phyloP scores from a whole-genome alignment of 2,113 vertebrate genomes.

The Sinocyclocheilus grahami region DNA sequence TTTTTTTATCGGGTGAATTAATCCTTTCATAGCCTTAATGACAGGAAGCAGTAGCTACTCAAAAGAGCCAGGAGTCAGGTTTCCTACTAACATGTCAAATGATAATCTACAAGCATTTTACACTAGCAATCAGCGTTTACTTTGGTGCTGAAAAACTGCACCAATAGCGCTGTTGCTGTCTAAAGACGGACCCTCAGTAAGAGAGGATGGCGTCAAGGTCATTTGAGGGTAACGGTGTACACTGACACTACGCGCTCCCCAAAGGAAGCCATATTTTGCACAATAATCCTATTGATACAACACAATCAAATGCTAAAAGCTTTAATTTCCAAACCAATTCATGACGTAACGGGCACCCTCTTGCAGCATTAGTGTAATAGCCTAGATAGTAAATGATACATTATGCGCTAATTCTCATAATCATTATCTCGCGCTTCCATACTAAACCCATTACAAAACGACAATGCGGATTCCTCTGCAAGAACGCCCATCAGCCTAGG shows the following conservation, averaged over 20 bases:
- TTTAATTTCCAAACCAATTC: not conserved
- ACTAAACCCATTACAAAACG: not conserved
- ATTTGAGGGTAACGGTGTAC: slow-evolving; percentile 47
- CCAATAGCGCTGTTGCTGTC: not conserved
- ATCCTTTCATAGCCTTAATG: not conserved
- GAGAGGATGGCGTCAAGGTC: slow-evolving; percentile 54
- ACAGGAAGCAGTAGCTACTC: not conserved
- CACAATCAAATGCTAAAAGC: not conserved
- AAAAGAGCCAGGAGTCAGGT: not conserved
- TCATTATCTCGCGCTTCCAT: too few relatives aligned
- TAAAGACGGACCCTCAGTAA: not conserved
- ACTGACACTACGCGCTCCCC: slow-evolving; percentile 2
- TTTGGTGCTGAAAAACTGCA: not conserved
- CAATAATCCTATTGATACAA: not conserved
- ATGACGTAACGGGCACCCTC: too few relatives aligned
- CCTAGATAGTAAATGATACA: not conserved
- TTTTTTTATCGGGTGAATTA: not conserved
- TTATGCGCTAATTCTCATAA: slow-evolving; percentile 5
- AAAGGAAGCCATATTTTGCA: slow-evolving; percentile 23
- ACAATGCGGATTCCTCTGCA: slow-evolving; percentile 8
- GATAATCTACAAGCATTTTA: not conserved
- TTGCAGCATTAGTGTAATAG: not conserved
- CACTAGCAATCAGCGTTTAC: not conserved
- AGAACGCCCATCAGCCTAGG: not conserved
- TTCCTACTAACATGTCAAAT: not conserved